phyloP scores from a whole-genome alignment of 2,888 invertebrate species.

The Clusia tigrina region DNA sequence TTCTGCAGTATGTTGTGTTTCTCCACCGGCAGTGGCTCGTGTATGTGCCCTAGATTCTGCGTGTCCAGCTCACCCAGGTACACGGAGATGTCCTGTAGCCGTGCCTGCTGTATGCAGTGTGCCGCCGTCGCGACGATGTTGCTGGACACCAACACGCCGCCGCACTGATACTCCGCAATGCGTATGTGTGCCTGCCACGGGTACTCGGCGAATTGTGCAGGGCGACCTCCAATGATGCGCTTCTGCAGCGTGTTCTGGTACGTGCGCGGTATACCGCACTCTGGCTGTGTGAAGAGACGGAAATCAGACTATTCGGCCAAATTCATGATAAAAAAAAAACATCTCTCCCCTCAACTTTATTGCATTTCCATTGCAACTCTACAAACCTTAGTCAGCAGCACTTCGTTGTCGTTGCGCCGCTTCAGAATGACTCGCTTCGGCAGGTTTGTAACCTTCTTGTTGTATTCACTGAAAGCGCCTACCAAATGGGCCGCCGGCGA shows the following conservation, averaged over 20 bases:
- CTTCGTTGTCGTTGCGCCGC: conserved; percentile 60
- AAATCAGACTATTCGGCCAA: neutral
- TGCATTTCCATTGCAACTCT: too few species aligned
- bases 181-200: conserved; percentile 89
- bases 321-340: neutral
- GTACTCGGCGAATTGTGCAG: conserved; percentile 77
- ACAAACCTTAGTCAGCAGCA: conserved; percentile 33
- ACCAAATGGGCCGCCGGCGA: conserved; percentile 52
- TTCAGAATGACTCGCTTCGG: conserved; percentile 61
- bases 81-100: conserved; percentile 76
- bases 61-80: conserved; percentile 85
- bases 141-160: conserved; percentile 80
- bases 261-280: conserved; percentile 75
- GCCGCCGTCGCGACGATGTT: conserved; percentile 80
- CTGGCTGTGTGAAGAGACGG: conserved; percentile 57
- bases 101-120: conserved; percentile 82
- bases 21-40: conserved; percentile 73
- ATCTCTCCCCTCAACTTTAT: neutral
- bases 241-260: conserved; percentile 70
- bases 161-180: conserved; percentile 83
- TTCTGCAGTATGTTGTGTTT: conserved; percentile 75
- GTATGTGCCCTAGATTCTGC: conserved; percentile 71
- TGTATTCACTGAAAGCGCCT: conserved; percentile 47
- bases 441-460: conserved; percentile 49
- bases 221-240: conserved; percentile 82